These are phyloP conservation scores for Stenodema calcarata DNA, from an alignment of 2,888 invertebrate species.

Conservation along the genomic window DNA sequence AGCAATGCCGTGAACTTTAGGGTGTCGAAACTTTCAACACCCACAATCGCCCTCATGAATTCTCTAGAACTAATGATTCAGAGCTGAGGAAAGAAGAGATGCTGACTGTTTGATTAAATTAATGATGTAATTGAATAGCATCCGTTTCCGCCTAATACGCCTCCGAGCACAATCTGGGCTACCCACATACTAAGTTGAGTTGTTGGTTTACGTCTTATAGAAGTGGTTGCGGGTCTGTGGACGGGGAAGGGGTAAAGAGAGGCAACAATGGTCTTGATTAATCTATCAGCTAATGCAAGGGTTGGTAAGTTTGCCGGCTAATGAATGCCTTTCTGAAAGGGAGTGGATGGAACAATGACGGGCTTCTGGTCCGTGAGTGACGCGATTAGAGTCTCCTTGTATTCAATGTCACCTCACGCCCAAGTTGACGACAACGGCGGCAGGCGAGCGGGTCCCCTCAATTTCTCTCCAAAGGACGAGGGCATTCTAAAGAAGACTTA, in stretches of 20 bases:
- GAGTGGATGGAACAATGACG: conserved; percentile 32
- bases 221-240: not conserved
- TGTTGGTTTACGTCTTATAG: not conserved
- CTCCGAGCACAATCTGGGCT: not conserved
- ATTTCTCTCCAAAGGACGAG: conserved; percentile 16
- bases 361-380: conserved; percentile 49
- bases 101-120: not conserved
- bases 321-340: conserved; percentile 48
- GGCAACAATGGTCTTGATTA: conserved; percentile 46
- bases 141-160: not conserved
- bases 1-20: too few species aligned
- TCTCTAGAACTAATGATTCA: not conserved
- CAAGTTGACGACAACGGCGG: conserved; percentile 45
- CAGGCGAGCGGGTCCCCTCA: conserved; percentile 20
- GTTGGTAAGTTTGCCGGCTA: conserved; percentile 47
- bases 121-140: not conserved
- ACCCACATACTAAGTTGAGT: conserved; percentile 33
- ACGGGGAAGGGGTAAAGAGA: not conserved
- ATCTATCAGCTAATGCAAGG: conserved; percentile 48
- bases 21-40: too few species aligned
- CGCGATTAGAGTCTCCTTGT: conserved; percentile 45
- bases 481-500: conserved; percentile 36
- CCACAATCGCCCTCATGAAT: too few species aligned
- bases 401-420: conserved; percentile 47
- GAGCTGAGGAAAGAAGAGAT: not conserved